phyloP scores from a whole-genome alignment of 2,797 vertebrate species.

The Rhinichthys osculus region DNA sequence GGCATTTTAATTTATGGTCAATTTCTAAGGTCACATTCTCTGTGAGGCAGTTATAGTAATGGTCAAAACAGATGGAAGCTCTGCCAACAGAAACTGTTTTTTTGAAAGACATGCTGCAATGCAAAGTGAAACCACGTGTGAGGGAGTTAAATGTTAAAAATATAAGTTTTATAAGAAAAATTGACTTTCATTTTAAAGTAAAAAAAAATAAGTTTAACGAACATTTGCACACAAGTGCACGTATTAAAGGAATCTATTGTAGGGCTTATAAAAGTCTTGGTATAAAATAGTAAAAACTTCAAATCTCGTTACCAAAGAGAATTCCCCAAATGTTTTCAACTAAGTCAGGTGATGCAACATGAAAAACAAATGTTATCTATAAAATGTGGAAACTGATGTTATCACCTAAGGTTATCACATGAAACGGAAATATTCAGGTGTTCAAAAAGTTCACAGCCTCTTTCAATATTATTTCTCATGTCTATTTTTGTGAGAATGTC shows the following conservation, averaged over 20 bases:
- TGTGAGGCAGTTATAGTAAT: neutral
- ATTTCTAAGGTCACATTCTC: neutral
- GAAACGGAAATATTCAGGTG: neutral
- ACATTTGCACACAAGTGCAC: neutral
- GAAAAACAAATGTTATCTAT: no score
- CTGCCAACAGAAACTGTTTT: neutral
- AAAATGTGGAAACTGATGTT: no score
- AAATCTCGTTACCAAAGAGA: neutral
- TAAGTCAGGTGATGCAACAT: no score
- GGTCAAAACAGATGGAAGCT: neutral
- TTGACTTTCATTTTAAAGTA: neutral
- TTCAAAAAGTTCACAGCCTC: neutral
- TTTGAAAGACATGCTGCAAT: neutral
- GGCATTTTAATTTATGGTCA: neutral
- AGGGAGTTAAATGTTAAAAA: neutral
- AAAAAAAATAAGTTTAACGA: neutral
- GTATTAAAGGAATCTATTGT: neutral
- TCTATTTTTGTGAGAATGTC: constrained; percentile 1
- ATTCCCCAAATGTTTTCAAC: neutral
- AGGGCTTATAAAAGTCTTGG: neutral
- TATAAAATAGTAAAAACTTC: neutral
- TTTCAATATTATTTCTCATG: neutral
- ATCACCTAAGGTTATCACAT: neutral
- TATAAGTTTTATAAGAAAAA: neutral
- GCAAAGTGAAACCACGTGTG: neutral